Conservation (phyloP, 2,113 vertebrate species). For the Tringa solitaria region DNA sequence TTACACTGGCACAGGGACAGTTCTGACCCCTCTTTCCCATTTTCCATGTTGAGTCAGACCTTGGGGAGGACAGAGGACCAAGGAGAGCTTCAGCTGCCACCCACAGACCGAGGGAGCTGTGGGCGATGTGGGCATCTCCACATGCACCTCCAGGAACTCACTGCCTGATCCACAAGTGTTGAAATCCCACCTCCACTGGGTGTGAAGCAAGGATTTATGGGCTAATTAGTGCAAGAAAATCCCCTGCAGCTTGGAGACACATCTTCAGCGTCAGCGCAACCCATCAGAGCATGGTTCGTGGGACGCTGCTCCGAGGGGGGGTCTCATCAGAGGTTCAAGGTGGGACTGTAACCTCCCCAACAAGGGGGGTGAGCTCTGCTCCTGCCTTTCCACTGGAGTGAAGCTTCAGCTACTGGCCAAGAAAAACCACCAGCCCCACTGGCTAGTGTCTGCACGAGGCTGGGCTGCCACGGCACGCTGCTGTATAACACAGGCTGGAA, state of each 20-base stretch:
- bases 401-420: not conserved
- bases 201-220: accelerated
- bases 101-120: accelerated
- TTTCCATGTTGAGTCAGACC: accelerated
- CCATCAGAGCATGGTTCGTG: accelerated
- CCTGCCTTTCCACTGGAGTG: not conserved
- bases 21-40: not conserved
- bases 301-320: not conserved
- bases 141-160: not conserved
- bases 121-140: accelerated
- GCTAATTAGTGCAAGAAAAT: not conserved
- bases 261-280: not conserved
- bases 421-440: accelerated
- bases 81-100: not conserved
- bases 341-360: accelerated
- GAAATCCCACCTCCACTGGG: not conserved
- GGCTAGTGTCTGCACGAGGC: accelerated
- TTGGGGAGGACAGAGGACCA: not conserved
- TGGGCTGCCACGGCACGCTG: accelerated
- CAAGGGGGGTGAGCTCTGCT: not conserved
- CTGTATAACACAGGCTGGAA: accelerated
- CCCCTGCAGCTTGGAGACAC: not conserved
- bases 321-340: not conserved
- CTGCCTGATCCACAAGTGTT: not conserved
- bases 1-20: no score